A percentile compares a stretch with the other conserved stretches of the same genome.
phyloP scores from a whole-genome alignment of 1,140 invertebrate genomes.

The Chironomus tepperi region DNA sequence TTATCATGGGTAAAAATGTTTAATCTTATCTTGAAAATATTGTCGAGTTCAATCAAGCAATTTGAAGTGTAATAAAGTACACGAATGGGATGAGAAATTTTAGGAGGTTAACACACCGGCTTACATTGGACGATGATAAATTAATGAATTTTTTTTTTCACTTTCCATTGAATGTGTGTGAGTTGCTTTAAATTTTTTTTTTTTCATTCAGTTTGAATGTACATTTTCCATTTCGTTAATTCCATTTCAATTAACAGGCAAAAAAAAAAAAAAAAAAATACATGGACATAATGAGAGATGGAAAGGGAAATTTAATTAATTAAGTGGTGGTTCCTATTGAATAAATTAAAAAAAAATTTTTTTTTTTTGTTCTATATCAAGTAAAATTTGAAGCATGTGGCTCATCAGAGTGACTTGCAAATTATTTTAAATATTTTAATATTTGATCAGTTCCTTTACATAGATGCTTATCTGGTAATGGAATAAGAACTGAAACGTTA shows the following conservation, averaged over 20 bases:
- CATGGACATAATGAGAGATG: not conserved
- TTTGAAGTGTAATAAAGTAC: constrained; percentile 4
- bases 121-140: not conserved
- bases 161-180: not conserved
- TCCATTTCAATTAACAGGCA: not conserved
- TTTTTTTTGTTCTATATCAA: not conserved
- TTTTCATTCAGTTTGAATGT: too few species aligned
- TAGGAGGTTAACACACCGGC: too few species aligned
- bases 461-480: too few species aligned
- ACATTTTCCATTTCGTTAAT: constrained; percentile 5
- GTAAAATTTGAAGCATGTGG: too few species aligned
- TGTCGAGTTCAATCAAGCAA: constrained; percentile 17
- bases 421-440: too few species aligned
- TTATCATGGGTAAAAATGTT: constrained; percentile 17
- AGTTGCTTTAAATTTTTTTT: not conserved
- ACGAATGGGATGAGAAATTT: not conserved
- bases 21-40: constrained; percentile 20
- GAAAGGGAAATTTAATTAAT: constrained; percentile 8
- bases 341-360: not conserved
- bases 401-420: too few species aligned
- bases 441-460: too few species aligned
- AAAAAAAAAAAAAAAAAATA: not conserved
- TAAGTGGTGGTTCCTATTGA: constrained; percentile 1
- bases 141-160: constrained; percentile 14
- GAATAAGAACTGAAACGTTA: too few species aligned